Base-by-base conservation (phyloP, 2,888 invertebrate species). In the Helicoverpa assulta region DNA sequence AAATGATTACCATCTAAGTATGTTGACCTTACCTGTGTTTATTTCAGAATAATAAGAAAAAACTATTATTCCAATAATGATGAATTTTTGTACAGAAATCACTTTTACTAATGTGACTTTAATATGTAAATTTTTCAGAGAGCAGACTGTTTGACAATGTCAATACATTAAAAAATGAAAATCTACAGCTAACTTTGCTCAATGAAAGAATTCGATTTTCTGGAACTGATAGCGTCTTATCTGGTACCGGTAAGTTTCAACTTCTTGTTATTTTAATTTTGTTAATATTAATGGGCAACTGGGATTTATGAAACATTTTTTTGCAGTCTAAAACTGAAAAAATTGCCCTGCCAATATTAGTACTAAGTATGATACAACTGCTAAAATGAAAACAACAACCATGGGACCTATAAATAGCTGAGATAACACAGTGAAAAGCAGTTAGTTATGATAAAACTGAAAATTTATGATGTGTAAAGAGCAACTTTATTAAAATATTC, bases 101-200 rank as follows among this genome's bases (percentile, higher is more conserved):
- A 40, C 37, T 50, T 56, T 50, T 1, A 7, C 29, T 50, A 64
- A 61, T 14, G 53, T 26, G 37, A 16, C 26, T 26, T 26, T 26
- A 21, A 19, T 3, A 73, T 67, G 77, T 86, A 67, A 78, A 55
- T 76, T 80, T 96, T 96, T 71, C 94, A 99, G 99, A 99, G 93
- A 98, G 98, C 92, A 97, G 98, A 82, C 94, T 99, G 57, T 98
- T 98, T 92, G 99, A 99, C 89, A 97, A 96, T 92, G 97, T 98
- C 26, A 98, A 98, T 85, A 97, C 97, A 54, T 92, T 99, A 67
- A 97, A 98, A 87, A 96, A 97, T 81, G 98, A 99, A 93, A 99
- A 99, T 91, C 95, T 98, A 33, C 98, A 98, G 81, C 94, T 99
- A 47, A 98, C 98, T 14, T 97, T 99, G 74, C 97, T 98, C 83